Base-by-base conservation (phyloP, 2,888 invertebrate genomes). In the Drosophila merina region DNA sequence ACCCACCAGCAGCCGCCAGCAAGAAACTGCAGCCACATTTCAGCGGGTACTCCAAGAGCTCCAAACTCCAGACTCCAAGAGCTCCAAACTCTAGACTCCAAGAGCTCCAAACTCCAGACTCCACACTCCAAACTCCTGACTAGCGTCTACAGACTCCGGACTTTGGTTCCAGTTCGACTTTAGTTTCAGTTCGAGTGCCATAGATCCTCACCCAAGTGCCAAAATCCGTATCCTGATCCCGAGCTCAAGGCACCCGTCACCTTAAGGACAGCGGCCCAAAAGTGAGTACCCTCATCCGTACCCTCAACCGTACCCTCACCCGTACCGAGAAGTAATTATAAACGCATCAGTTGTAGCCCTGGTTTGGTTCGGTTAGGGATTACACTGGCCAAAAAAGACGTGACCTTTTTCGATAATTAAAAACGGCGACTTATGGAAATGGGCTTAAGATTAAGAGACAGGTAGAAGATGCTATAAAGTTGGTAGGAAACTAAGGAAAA, bases 311-410 rank as follows among this genome's bases (percentile, higher is more conserved):
- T 28, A 28, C 28, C 28, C 28, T 10, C n/a, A 36, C n/a, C 5
- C 36, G 62, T 73, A 72, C 72, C 48, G 36, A 72, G 69, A 74
- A 86, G 83, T 82, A 76, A 88, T 86, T 88, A 82, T 88, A 82
- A 82, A 86, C 83, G 86, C 82, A 82, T 82, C 83, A 83, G 88
- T 75, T 75, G 77, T 74, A 87, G 68, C 80, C 49, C 69, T 63
- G 69, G 48, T 14, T 28, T 30, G 45, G n/a, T 48, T 28, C 48
- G 42, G 20, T 38, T n/a, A 48, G 54, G 68, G 68, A 55, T 66
- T 67, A 67, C 68, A 67, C 54, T 44, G 42, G 0, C 4, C 9
- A 31, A 67, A 74, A 82, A 67, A 74, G 79, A 76, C 74, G 25
- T 7, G 12, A 3, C 40, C 40, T 20, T 42, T 42, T 20, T 42